A percentile compares a stretch with the other conserved stretches of the same genome.
phyloP scores from a whole-genome alignment of 2,888 invertebrate species.

The Sabatieria punctata region DNA sequence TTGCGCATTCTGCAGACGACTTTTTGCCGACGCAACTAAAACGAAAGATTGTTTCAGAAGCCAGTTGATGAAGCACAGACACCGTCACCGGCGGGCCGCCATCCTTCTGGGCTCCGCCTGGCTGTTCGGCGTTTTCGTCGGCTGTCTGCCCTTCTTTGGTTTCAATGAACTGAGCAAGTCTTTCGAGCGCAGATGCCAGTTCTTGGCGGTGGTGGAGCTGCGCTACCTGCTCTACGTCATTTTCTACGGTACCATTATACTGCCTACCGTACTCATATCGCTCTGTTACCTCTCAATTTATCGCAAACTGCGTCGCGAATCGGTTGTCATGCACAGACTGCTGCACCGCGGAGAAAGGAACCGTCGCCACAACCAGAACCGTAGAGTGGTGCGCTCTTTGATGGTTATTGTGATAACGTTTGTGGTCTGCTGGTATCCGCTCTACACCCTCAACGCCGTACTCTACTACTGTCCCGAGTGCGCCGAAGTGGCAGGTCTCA shows the following conservation, averaged over 20 bases:
- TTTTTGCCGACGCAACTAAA: slow-evolving; percentile 15
- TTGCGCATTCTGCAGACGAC: slow-evolving; percentile 10
- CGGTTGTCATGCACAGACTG: no score
- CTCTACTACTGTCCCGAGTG: background rate
- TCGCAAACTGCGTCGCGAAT: background rate
- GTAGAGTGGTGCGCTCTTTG: background rate
- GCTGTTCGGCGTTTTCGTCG: slow-evolving; percentile 21
- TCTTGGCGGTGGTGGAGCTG: background rate
- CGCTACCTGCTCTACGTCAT: slow-evolving; percentile 1
- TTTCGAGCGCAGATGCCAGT: background rate
- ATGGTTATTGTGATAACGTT: background rate
- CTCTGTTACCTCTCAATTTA: background rate
- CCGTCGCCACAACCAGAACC: no score
- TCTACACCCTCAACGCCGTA: background rate
- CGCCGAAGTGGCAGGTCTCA: no score
- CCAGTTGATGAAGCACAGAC: slow-evolving; percentile 3
- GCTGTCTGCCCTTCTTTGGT: slow-evolving; percentile 1
- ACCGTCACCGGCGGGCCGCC: slow-evolving; percentile 15
- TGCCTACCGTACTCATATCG: background rate
- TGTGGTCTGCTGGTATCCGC: background rate
- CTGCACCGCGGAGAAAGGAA: no score
- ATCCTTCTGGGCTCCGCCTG: slow-evolving; percentile 20
- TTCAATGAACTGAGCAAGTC: no score
- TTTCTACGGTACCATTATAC: background rate
- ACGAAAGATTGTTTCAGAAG: slow-evolving; percentile 11